Conservation (phyloP, 2,113 vertebrate species). For the Zapus hudsonius region DNA sequence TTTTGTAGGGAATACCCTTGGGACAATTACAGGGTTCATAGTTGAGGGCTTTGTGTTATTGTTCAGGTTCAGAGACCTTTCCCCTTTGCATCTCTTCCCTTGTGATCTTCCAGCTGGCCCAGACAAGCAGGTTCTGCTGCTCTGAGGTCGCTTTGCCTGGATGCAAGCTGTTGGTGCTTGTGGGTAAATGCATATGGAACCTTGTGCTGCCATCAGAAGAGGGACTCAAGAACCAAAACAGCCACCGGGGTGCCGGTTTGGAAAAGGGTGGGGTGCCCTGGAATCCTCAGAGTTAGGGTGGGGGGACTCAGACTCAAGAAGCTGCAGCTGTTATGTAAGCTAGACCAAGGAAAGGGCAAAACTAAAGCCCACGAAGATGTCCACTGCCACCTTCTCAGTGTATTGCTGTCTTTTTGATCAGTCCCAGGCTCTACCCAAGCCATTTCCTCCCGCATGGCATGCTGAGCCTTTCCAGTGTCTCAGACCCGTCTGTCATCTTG, state of each 20-base stretch:
- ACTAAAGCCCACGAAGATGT: not conserved
- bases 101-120: constrained; percentile 38
- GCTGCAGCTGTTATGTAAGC: not conserved
- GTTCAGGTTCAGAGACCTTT: constrained; percentile 13
- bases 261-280: not conserved
- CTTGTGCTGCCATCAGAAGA: constrained; percentile 27
- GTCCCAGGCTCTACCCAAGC: constrained; percentile 29
- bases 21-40: not conserved
- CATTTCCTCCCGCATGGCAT: not conserved
- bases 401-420: not conserved
- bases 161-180: constrained; percentile 13
- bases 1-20: not conserved
- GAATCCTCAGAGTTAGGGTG: not conserved
- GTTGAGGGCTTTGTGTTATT: not conserved
- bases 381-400: not conserved
- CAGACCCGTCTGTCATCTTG: not conserved
- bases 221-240: not conserved
- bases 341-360: not conserved
- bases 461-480: not conserved
- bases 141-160: constrained; percentile 10
- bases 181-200: not conserved
- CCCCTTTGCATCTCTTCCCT: not conserved
- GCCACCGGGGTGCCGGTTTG: constrained; percentile 5
- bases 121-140: constrained; percentile 66
- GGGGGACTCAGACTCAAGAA: constrained; percentile 7